Conservation (phyloP, 2,888 invertebrate species). For the Sarcophaga carnaria region DNA sequence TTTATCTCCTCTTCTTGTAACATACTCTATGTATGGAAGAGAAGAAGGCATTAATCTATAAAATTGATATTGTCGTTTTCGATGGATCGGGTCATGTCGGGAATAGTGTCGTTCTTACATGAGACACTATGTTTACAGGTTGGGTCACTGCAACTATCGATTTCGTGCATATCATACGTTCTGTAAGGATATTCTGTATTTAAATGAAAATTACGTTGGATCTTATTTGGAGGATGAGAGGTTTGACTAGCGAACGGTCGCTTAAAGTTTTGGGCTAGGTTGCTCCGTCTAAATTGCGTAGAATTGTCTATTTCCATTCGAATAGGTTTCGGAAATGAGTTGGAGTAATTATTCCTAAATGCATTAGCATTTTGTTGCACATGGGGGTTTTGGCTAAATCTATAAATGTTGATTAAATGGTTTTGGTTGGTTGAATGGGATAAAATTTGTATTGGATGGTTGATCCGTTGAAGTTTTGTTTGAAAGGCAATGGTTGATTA, state of each 20-base stretch:
- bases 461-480: neutral
- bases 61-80: conserved; percentile 19
- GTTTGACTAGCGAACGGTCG: neutral
- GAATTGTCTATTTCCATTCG: too few relatives aligned
- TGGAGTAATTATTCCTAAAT: too few relatives aligned
- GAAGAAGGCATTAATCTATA: conserved; percentile 42
- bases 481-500: too few relatives aligned
- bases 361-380: neutral
- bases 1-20: conserved; percentile 29
- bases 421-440: neutral
- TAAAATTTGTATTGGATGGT: neutral
- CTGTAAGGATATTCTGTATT: neutral
- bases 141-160: too few relatives aligned
- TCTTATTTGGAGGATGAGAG: conserved; percentile 23
- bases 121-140: too few relatives aligned
- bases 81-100: too few relatives aligned
- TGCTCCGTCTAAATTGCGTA: neutral
- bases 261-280: neutral
- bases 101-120: too few relatives aligned
- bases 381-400: neutral
- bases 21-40: conserved; percentile 26
- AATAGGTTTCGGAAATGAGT: too few relatives aligned
- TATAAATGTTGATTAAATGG: neutral
- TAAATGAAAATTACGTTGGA: conserved; percentile 32
- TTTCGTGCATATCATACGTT: too few relatives aligned